Conservation (phyloP, 2,113 vertebrate genomes). For the Chamaetylas fuelleborni region DNA sequence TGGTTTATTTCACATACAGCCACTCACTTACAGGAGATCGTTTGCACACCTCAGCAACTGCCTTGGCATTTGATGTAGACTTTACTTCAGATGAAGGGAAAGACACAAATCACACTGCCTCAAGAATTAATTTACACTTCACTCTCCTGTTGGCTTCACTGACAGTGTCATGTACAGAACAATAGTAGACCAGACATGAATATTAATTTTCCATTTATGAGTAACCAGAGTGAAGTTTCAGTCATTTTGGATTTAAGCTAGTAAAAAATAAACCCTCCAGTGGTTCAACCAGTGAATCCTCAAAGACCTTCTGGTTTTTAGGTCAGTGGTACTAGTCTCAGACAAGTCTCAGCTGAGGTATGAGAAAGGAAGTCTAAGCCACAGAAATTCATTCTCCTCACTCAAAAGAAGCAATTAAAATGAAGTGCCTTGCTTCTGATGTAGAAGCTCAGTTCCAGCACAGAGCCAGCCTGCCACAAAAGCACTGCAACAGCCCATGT, state of each 20-base stretch:
- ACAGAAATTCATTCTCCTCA: neutral
- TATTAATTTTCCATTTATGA: neutral
- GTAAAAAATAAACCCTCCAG: conserved; percentile 4
- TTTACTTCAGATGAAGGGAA: neutral
- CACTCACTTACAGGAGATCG: neutral
- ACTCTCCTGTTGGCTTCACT: neutral
- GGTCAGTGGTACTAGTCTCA: neutral
- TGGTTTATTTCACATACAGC: neutral
- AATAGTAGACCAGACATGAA: neutral
- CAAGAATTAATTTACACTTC: neutral
- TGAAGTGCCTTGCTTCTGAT: neutral
- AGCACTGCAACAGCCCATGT: neutral
- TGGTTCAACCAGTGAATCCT: neutral
- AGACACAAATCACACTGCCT: neutral
- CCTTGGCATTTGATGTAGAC: neutral
- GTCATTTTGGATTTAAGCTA: neutral
- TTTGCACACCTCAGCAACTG: neutral
- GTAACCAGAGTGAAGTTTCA: conserved; percentile 7
- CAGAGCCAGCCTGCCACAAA: neutral
- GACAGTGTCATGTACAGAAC: neutral
- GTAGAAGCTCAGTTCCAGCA: neutral
- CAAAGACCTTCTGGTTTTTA: neutral
- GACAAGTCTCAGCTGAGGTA: neutral
- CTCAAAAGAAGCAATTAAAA: neutral
- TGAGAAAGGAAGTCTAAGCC: neutral